These are phyloP conservation scores for Eumacrocentrus americanus DNA, from an alignment of 2,888 invertebrate species.

Conservation along the genomic window DNA sequence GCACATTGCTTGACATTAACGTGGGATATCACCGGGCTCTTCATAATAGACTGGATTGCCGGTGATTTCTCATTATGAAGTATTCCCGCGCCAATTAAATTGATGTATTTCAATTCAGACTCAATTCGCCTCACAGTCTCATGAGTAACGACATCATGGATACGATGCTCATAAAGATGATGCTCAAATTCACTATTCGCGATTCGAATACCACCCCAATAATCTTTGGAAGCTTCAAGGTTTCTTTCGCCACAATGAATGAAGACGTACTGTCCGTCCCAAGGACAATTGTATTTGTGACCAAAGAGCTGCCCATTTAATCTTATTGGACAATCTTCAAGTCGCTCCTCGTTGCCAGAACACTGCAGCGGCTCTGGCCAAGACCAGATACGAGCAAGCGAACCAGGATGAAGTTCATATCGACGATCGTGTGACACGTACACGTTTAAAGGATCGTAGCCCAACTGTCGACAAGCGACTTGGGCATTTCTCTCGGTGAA, in stretches of 20 bases:
- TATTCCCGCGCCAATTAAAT: conserved; percentile 91
- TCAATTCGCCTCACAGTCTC: conserved; percentile 72
- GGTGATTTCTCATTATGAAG: conserved; percentile 94
- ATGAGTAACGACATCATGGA: conserved; percentile 83
- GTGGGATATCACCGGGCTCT: conserved; percentile 80
- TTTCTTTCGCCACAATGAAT: conserved; percentile 85
- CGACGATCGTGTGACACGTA: conserved; percentile 85
- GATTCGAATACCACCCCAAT: conserved; percentile 97
- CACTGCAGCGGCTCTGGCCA: conserved; percentile 94
- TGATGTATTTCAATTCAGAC: conserved; percentile 80
- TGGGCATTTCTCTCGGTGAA: conserved; percentile 97
- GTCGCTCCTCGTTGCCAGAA: conserved; percentile 74
- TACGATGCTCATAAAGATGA: conserved; percentile 78
- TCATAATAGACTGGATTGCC: conserved; percentile 87
- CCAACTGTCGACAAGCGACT: conserved; percentile 93
- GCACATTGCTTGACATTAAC: conserved; percentile 86
- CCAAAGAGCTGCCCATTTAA: conserved; percentile 90
- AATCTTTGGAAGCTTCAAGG: conserved; percentile 70
- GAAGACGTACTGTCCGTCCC: conserved; percentile 92
- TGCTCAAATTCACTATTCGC: conserved; percentile 90
- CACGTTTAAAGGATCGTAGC: conserved; percentile 86
- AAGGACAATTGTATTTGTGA: conserved; percentile 82
- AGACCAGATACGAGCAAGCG: conserved; percentile 85
- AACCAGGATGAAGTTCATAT: conserved; percentile 88
- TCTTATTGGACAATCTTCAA: conserved; percentile 85